These are phyloP conservation scores for Smittia sp. DNA, from an alignment of 2,888 invertebrate species.

Conservation along the genomic window DNA sequence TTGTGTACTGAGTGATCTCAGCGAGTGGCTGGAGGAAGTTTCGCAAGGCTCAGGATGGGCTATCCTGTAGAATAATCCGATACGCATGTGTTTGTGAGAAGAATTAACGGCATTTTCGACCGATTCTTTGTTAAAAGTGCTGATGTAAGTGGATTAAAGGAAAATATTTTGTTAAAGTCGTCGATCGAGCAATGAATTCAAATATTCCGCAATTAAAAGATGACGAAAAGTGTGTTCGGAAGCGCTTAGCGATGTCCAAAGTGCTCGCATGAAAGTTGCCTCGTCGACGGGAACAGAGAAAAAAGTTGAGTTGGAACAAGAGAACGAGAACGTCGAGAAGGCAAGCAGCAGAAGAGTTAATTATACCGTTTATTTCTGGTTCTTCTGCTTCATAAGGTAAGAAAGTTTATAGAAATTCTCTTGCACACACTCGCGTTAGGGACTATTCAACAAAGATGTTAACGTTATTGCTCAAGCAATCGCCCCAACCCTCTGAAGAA, in stretches of 20 bases:
- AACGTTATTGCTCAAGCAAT: no score
- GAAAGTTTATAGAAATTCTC: conserved; percentile 32
- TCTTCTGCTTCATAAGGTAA: conserved; percentile 40
- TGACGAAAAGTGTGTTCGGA: conserved; percentile 33
- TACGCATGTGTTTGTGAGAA: conserved; percentile 30
- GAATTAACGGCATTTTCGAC: conserved; percentile 41
- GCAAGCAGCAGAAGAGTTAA: conserved; percentile 35
- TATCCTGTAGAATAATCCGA: conserved; percentile 27
- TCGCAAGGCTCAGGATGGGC: background rate
- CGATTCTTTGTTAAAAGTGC: conserved; percentile 38
- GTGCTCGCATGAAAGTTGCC: background rate
- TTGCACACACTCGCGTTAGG: conserved; percentile 21
- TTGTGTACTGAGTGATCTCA: background rate
- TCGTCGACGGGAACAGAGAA: background rate
- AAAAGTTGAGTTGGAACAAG: conserved; percentile 22
- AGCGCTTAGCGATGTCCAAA: conserved; percentile 28
- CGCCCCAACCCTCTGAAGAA: no score
- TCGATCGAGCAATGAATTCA: conserved; percentile 20
- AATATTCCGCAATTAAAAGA: conserved; percentile 3
- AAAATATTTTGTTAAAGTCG: conserved; percentile 23
- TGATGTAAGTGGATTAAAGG: conserved; percentile 40
- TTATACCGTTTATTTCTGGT: conserved; percentile 41
- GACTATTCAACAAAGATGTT: background rate
- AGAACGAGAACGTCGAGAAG: conserved; percentile 24
- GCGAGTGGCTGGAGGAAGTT: conserved; percentile 3